These are phyloP conservation scores for Gallirallus australis DNA, from an alignment of 2,797 vertebrate genomes.

Conservation along the genomic window DNA sequence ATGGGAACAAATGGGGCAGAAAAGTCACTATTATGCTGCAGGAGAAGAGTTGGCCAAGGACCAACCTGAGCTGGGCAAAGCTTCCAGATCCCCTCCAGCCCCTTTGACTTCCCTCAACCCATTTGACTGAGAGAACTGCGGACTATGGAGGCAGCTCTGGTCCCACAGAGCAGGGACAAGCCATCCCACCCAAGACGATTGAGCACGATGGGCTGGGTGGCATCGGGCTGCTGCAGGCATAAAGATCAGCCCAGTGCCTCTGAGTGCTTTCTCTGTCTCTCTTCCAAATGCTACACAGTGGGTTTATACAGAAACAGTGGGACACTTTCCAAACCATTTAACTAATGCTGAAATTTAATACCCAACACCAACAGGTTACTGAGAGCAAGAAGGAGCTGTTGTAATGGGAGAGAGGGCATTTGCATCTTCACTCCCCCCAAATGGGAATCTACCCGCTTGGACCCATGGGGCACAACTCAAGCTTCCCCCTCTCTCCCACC, in stretches of 20 bases:
- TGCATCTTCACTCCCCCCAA: not conserved
- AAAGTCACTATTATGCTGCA: not conserved
- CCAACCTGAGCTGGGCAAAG: not conserved
- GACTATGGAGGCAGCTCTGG: not conserved
- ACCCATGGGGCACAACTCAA: not conserved
- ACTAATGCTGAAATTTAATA: conserved; percentile 64
- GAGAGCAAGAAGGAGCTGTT: conserved; percentile 20
- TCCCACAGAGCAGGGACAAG: not conserved
- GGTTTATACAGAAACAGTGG: conserved; percentile 53
- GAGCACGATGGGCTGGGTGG: accelerated
- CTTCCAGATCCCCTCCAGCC: not conserved
- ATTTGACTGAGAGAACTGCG: not conserved
- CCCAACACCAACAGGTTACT: conserved; percentile 17
- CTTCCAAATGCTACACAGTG: conserved; percentile 57
- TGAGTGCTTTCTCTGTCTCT: conserved; percentile 43
- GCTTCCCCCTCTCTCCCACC: not conserved
- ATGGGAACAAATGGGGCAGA: conserved; percentile 10
- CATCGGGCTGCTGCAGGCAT: accelerated
- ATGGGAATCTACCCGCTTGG: not conserved
- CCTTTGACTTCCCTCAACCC: not conserved
- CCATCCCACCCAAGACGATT: accelerated
- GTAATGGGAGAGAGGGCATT: not conserved
- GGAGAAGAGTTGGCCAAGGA: not conserved
- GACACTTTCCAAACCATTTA: conserved; percentile 63
- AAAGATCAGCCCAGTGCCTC: not conserved